A percentile compares a stretch with the other conserved stretches of the same genome.
Evolutionary conservation across 1,140 invertebrate genomes (phyloP).

Genomic region (Eumaeus atala): DNA sequence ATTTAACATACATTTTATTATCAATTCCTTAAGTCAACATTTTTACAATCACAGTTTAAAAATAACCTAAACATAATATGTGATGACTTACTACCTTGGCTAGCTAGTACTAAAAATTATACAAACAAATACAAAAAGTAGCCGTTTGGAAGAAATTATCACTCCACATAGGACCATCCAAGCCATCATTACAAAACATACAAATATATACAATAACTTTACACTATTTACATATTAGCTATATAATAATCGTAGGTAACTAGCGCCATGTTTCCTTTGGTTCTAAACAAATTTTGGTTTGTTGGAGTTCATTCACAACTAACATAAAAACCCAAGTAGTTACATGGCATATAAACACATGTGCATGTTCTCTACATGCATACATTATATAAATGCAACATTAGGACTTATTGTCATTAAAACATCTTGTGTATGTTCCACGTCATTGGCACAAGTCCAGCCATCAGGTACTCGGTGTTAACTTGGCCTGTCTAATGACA

Average conservation of each 20-base stretch:
- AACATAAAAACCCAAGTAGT: constrained; percentile 7
- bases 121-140: constrained; percentile 9
- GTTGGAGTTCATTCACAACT: background rate
- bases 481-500: too few species aligned
- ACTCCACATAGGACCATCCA: background rate
- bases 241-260: constrained; percentile 13
- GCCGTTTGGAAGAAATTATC: constrained; percentile 7
- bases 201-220: constrained; percentile 1
- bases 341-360: background rate
- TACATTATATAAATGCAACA: constrained; percentile 3
- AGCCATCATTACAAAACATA: background rate
- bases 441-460: too few species aligned
- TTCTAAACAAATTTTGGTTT: constrained; percentile 25
- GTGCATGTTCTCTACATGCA: background rate
- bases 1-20: constrained; percentile 10
- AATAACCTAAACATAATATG: constrained; percentile 13
- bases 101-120: constrained; percentile 9
- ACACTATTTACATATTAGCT: background rate
- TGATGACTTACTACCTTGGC: constrained; percentile 14
- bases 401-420: background rate
- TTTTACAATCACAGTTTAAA: constrained; percentile 17
- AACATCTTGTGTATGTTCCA: too few species aligned
- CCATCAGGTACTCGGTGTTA: too few species aligned
- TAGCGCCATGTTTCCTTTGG: constrained; percentile 26
- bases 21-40: constrained; percentile 13